A percentile compares a stretch with the other conserved stretches of the same genome.
Evolutionary conservation across 2,888 invertebrate genomes (phyloP).

Genomic region (Zygaena filipendulae): DNA sequence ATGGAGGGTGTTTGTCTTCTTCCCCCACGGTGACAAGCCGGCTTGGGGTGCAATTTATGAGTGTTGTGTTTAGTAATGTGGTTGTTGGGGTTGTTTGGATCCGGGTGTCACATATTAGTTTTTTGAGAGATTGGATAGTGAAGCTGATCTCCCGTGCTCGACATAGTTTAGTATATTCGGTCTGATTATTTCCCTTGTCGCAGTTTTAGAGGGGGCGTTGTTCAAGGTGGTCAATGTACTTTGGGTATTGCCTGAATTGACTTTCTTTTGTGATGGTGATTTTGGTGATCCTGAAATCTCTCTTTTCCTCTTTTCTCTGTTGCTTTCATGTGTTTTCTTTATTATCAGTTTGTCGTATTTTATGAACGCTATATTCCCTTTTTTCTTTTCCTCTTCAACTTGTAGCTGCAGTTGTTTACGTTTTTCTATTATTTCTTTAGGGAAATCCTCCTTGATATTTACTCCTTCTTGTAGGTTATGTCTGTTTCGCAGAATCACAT

Average conservation of each 20-base stretch:
- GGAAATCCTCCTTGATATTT: slow-evolving; percentile 11
- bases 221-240: no score
- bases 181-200: slow-evolving; percentile 10
- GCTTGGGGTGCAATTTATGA: slow-evolving; percentile 10
- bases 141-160: slow-evolving; percentile 8
- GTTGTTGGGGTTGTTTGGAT: slow-evolving; percentile 7
- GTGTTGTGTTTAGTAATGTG: slow-evolving; percentile 5
- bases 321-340: slow-evolving; percentile 8
- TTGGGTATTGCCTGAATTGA: slow-evolving; percentile 2
- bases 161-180: slow-evolving; percentile 10
- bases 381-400: slow-evolving; percentile 6
- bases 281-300: slow-evolving; percentile 14
- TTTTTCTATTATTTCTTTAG: slow-evolving; percentile 12
- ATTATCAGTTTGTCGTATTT: slow-evolving; percentile 12
- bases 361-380: slow-evolving; percentile 9
- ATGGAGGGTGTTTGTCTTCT: slow-evolving; percentile 13
- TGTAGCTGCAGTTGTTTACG: slow-evolving; percentile 9
- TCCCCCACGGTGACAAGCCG: slow-evolving; percentile 12
- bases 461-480: slow-evolving; percentile 7
- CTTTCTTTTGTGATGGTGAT: slow-evolving; percentile 9
- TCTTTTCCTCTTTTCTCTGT: slow-evolving; percentile 14
- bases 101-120: slow-evolving; percentile 9
- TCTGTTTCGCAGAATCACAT: slow-evolving; percentile 8
- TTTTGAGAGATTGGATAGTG: slow-evolving; percentile 12
- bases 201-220: slow-evolving; percentile 7